Evolutionary conservation across 2,797 vertebrate genomes (phyloP), one percentile per base, ranked within the genome.

Genomic region (Hippopotamyrus pictus): DNA sequence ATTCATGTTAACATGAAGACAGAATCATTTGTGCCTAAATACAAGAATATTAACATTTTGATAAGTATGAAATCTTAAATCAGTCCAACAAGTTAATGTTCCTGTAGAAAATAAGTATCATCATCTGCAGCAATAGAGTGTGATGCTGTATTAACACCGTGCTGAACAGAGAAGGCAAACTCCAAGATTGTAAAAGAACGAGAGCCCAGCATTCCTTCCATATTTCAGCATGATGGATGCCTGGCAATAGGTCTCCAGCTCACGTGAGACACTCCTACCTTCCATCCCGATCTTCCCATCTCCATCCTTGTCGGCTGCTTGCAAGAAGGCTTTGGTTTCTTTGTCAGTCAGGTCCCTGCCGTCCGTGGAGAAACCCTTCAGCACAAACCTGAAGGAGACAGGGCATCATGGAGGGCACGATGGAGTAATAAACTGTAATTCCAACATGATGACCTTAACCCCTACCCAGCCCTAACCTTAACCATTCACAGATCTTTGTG

Each of bases 231-330:
- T 33, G 57, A 59, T 22, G 57, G 57, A 22, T 22, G 57, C 57
- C 22, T 29, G 25, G 25, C 25, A 12, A 29, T 33, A 69, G 62
- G 25, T 69, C 62, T 29, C 9, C 22, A 29, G 62, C 25, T 29
- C 22, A 2, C 4, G n/a, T 5, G 5, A 3, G 3, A 50, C 62
- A 50, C 50, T 94, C 96, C 91, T 96, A 99, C 98, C 98, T 12
- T 99, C 97, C 1, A 96, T 95, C 85, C 98, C 98, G 4, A 99
- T 99, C 95, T 98, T 99, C 90, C 98, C 98, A 6, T 99, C 98
- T 88, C 98, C 97, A 0, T 99, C 98, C 95, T 98, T 98, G 94
- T 99, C 98, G 29, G 97, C 98, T 76, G 98, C 98, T 84, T 92
- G 93, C 94, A 99, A 92, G 93, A 99, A 97, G 17, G 86, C 94